Evolutionary conservation across 37 sponge, comb jelly and placozoan genomes (phyloP), one percentile per base, ranked within the genome.

Genomic region (Lycopodina hypogea): DNA sequence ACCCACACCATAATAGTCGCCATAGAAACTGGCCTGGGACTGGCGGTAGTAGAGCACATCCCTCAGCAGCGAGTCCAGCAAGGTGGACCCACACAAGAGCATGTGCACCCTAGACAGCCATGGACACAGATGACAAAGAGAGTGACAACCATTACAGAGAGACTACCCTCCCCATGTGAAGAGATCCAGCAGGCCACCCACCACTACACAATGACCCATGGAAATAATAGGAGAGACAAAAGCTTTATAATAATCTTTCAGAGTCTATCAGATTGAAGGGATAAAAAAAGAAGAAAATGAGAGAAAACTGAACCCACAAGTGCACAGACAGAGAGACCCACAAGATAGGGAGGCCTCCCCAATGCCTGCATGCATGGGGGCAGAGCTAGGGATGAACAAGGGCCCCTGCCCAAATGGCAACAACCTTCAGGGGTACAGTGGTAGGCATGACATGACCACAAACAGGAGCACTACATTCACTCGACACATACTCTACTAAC

Each of bases 41-140:
- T 80, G 75, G 1, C 87, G 81, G 24, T 80, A 87, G 53, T 65
- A 52, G 11, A 87, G 22, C 3, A 76, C 81, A 12, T 87, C 75
- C 12, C 69, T 42, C 14, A 87, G 42, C 69, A 80, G 42, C 24
- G 76, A 60, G 56, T 81, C 82, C 55, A 80, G 38, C 21, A 75
- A 26, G 11, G 61, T 50, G 28, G 64, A 58, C 33, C 40, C 71
- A 58, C 35, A 21, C 11, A 81, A 2, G 3, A 87, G 42, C 0
- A 80, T 21, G 12, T 68, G 29, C 38, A 81, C 30, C 45, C 69
- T 80, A 76, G 23, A 12, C 11, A 24, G 36, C n/a, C n/a, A 18
- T 1, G 7, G 32, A 30, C n/a, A 67, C 34, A 36, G 2, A 67
- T 9, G 19, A 67, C 36, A 35, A 14, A 67, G 37, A 32, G 21